Base-by-base conservation (phyloP, 2,113 vertebrate species). In the Gobius niger region DNA sequence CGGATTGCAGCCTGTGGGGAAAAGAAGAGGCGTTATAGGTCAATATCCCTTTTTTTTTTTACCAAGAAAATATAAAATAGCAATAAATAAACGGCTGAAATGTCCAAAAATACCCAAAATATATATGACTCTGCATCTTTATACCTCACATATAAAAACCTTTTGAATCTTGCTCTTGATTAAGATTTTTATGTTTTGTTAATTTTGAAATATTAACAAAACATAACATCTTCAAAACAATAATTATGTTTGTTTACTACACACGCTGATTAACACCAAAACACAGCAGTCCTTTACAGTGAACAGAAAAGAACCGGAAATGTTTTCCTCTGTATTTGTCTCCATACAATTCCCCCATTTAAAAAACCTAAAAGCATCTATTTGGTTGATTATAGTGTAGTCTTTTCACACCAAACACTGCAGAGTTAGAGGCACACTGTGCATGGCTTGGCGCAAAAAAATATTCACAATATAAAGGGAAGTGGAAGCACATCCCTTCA, bases 171-270 rank as follows among this genome's bases (percentile, higher is more conserved):
- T 34, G 24, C 24, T 34, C 24, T 34, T 34, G 24, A 34, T 34
- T 34, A 47, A 2, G 47, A 47, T 5, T 1, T 47, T 52, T 18
- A 53, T 53, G 51, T 18, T 53, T 53, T 47, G 46, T 47, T 12
- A 8, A 47, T 53, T 19, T 19, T 53, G 18, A 5, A 10, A 24
- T 54, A 54, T 19, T 54, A 19, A 53, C 7, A 3, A 54, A 9
- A 12, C 10, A 54, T 54, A 8, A 61, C 56, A 65, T 78, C 5
- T 65, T 40, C 65, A 8, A 67, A 69, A 70, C 24, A 2, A 7
- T 56, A 63, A 71, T 67, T 65, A 14, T 24, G 67, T 47, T 50
- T 44, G 78, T 80, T 82, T 40, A 66, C 46, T 82, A 69, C 74
- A 70, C 61, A 50, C 41, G 18, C 19, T 69, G 66, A 77, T 80